Percentiles rank a stretch among this genome's conserved stretches.
These are phyloP conservation scores for Corythornis cristatus DNA, from an alignment of 2,113 vertebrate species.

Conservation along the genomic window DNA sequence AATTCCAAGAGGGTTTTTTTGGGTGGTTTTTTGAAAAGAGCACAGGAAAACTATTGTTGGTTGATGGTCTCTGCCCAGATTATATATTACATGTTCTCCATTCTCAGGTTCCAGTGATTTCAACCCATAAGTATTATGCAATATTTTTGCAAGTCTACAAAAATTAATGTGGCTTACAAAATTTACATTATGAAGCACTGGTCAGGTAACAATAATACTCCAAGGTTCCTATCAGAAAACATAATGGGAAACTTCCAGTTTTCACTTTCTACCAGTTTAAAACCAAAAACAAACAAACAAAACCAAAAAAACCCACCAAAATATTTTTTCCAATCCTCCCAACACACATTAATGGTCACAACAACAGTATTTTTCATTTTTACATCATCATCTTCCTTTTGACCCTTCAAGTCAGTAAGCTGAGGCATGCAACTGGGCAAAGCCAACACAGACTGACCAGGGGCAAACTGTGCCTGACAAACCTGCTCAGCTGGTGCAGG, in stretches of 20 bases:
- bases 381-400: not conserved
- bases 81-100: not conserved
- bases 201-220: not conserved
- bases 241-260: not conserved
- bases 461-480: no score
- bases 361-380: not conserved
- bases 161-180: not conserved
- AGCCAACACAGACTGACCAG: no score
- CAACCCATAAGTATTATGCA: not conserved
- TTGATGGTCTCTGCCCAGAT: not conserved
- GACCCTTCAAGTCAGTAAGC: not conserved
- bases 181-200: not conserved
- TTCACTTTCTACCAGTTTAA: not conserved
- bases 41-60: not conserved
- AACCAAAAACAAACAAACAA: no score
- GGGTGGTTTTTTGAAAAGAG: not conserved
- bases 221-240: not conserved
- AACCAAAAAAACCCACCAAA: no score
- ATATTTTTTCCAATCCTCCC: not conserved
- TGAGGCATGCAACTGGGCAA: no score
- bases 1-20: accelerated
- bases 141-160: not conserved
- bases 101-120: not conserved
- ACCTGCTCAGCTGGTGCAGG: no score
- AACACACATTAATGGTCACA: not conserved